Conservation (phyloP, 1,140 invertebrate genomes). For the Meloidogyne floridensis region DNA sequence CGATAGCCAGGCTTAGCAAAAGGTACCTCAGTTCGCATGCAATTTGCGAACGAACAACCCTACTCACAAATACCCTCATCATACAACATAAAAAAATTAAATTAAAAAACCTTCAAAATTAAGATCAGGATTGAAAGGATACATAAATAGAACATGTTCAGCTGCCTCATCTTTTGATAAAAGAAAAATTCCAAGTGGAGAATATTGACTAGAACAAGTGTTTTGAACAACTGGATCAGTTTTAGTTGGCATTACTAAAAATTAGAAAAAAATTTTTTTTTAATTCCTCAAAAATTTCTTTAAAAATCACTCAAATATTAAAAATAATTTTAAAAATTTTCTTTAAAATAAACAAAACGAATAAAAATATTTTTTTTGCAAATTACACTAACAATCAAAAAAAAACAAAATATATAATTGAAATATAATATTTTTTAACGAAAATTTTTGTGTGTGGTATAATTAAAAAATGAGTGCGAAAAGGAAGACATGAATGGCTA, state of each 20-base stretch:
- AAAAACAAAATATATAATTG: background rate
- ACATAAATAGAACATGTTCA: slow-evolving; percentile 66
- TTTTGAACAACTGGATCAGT: background rate
- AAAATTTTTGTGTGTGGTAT: background rate
- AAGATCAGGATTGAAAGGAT: slow-evolving; percentile 54
- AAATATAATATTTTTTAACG: slow-evolving; percentile 6
- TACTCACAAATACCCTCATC: too few relatives aligned
- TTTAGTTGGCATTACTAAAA: background rate
- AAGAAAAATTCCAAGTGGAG: slow-evolving; percentile 65
- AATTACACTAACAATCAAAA: background rate
- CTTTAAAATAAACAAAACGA: background rate
- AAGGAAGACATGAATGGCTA: background rate
- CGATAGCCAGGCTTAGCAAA: too few relatives aligned
- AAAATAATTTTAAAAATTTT: background rate
- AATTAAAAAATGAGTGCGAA: background rate
- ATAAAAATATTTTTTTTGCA: background rate
- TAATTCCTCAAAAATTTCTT: background rate
- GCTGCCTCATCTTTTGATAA: slow-evolving; percentile 67
- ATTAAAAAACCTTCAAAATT: background rate
- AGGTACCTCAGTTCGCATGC: too few relatives aligned
- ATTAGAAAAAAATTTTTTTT: background rate
- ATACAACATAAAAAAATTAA: background rate
- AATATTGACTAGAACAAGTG: background rate
- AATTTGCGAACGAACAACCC: too few relatives aligned
- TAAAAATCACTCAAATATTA: background rate